Conservation (phyloP, 53 echinoderm and acorn worm genomes). For the Patiria pectinifera region DNA sequence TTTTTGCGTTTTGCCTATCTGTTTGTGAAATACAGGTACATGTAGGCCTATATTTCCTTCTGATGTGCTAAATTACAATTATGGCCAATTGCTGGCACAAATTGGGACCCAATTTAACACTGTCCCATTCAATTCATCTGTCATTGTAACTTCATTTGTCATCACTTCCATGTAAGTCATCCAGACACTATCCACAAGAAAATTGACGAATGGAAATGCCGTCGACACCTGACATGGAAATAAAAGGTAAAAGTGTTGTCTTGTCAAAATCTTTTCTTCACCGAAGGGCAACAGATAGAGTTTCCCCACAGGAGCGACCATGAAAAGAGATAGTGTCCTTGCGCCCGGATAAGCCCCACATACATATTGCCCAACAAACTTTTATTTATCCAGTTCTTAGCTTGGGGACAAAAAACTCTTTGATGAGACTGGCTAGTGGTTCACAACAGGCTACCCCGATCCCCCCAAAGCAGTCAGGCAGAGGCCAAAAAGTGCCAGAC, state of each 20-base stretch:
- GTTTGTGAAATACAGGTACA: no score
- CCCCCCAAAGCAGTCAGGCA: neutral
- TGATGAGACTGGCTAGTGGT: neutral
- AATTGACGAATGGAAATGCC: neutral
- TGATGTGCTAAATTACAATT: neutral
- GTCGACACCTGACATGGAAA: neutral
- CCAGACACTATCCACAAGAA: neutral
- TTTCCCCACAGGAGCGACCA: neutral
- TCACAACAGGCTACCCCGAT: neutral
- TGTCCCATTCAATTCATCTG: neutral
- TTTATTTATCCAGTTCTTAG: constrained; percentile 36
- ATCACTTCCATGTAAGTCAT: neutral
- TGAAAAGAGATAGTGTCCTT: neutral
- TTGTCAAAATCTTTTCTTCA: neutral
- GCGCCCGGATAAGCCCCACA: constrained; percentile 26
- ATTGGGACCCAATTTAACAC: neutral
- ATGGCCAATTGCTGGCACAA: no score
- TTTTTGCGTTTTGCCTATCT: no score
- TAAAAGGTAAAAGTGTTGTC: neutral
- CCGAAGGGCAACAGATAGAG: neutral
- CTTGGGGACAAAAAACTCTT: neutral
- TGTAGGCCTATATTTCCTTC: neutral
- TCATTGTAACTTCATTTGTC: neutral
- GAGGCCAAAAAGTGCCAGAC: constrained; percentile 42
- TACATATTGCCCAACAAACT: constrained; percentile 34